A percentile compares a stretch with the other conserved stretches of the same genome.
phyloP scores from a whole-genome alignment of 2,888 invertebrate species.

The Ectobius pallidus region DNA sequence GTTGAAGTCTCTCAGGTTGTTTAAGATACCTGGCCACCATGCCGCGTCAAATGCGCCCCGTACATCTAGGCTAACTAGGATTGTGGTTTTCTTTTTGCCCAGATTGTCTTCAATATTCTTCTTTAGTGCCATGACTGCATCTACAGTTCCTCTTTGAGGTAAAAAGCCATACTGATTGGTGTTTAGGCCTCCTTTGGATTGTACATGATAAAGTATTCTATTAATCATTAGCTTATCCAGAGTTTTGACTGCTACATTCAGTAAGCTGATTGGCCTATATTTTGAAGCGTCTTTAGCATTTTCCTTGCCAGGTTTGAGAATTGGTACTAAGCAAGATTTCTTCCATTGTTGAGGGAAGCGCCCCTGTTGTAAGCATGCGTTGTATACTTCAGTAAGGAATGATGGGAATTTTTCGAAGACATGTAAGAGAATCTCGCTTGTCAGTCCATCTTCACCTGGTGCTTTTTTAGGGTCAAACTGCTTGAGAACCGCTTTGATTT shows the following conservation, averaged over 20 bases:
- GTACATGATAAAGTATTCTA: not conserved
- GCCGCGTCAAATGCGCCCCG: not conserved
- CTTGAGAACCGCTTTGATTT: not conserved
- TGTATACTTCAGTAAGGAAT: not conserved
- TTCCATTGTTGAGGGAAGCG: not conserved
- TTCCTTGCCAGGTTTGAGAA: not conserved
- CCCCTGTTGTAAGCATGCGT: not conserved
- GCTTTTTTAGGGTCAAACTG: not conserved
- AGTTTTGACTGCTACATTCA: not conserved
- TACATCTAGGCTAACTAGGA: not conserved
- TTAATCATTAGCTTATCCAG: not conserved
- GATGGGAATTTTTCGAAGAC: not conserved
- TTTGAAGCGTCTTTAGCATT: not conserved
- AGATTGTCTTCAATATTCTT: not conserved
- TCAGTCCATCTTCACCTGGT: not conserved
- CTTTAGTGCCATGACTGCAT: not conserved
- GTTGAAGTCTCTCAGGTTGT: not conserved
- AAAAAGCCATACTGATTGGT: not conserved
- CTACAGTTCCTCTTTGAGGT: not conserved
- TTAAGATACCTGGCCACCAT: not conserved
- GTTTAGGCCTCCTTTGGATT: not conserved
- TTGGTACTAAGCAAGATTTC: not conserved
- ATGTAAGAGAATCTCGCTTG: not conserved
- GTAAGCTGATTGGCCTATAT: not conserved
- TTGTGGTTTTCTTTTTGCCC: not conserved